Evolutionary conservation across 2,113 vertebrate species (phyloP).

Genomic region (Pleuronectes platessa): DNA sequence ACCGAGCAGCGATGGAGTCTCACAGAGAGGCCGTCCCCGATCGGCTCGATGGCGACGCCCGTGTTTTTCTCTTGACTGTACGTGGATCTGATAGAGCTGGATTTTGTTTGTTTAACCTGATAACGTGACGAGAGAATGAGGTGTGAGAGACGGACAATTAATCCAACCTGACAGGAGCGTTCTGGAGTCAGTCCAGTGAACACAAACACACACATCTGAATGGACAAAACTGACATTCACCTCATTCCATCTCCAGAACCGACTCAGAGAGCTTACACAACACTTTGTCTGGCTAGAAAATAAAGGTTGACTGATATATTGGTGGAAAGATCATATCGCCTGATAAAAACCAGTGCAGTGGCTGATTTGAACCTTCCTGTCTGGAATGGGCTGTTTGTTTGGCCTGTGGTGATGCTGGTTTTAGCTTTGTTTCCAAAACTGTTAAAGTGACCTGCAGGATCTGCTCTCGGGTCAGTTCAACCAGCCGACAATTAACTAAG

Average conservation of each 20-base stretch:
- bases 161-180: not conserved
- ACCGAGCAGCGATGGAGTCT: not conserved
- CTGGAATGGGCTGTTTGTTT: too few relatives aligned
- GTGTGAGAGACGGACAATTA: constrained; percentile 6
- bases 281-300: not conserved
- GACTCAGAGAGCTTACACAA: not conserved
- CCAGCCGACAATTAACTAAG: not conserved
- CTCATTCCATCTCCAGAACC: constrained; percentile 20
- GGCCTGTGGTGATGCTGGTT: too few relatives aligned
- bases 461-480: not conserved
- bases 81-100: constrained; percentile 4
- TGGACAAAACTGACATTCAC: constrained; percentile 33
- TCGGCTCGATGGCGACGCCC: not conserved
- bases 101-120: constrained; percentile 12
- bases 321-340: too few relatives aligned
- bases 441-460: too few relatives aligned
- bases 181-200: constrained; percentile 26
- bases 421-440: too few relatives aligned
- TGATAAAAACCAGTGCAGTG: too few relatives aligned
- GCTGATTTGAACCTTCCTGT: too few relatives aligned
- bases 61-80: not conserved
- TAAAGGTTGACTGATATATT: too few relatives aligned
- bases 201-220: constrained; percentile 36
- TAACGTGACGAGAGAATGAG: constrained; percentile 3
- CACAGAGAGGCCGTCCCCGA: not conserved